A percentile compares a stretch with the other conserved stretches of the same genome.
Evolutionary conservation across 2,888 invertebrate species (phyloP).

Genomic region (Stegana nigrithorax): DNA sequence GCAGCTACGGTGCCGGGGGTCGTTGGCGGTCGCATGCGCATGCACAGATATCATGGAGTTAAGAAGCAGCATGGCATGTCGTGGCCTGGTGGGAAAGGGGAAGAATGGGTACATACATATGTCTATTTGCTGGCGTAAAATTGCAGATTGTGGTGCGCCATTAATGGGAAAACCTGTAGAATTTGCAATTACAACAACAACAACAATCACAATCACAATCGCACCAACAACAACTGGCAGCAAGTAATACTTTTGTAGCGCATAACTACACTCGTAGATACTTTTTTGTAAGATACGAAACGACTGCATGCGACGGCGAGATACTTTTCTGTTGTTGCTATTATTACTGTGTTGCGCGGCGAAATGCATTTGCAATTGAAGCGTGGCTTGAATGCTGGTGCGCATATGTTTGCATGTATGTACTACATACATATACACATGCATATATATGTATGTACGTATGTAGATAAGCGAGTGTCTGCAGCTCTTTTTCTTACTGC

Average conservation of each 20-base stretch:
- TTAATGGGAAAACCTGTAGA: slow-evolving; percentile 57
- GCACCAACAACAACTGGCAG: slow-evolving; percentile 32
- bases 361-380: slow-evolving; percentile 55
- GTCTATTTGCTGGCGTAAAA: slow-evolving; percentile 52
- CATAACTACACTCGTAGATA: slow-evolving; percentile 43
- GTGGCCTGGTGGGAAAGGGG: background rate
- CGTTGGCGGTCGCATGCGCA: too few species aligned
- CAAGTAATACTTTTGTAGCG: slow-evolving; percentile 3
- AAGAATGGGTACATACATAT: too few species aligned
- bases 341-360: background rate
- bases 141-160: slow-evolving; percentile 45
- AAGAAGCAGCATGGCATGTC: too few species aligned
- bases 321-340: slow-evolving; percentile 10
- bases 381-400: slow-evolving; percentile 46
- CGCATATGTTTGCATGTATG: background rate
- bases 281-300: background rate
- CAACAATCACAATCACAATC: slow-evolving; percentile 38
- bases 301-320: too few species aligned
- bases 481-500: too few species aligned
- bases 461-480: slow-evolving; percentile 25
- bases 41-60: too few species aligned
- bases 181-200: slow-evolving; percentile 52
- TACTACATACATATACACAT: slow-evolving; percentile 2
- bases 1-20: too few species aligned
- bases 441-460: background rate